Evolutionary conservation across 2,113 vertebrate genomes (phyloP).

Genomic region (Sylvicapra grimmia): DNA sequence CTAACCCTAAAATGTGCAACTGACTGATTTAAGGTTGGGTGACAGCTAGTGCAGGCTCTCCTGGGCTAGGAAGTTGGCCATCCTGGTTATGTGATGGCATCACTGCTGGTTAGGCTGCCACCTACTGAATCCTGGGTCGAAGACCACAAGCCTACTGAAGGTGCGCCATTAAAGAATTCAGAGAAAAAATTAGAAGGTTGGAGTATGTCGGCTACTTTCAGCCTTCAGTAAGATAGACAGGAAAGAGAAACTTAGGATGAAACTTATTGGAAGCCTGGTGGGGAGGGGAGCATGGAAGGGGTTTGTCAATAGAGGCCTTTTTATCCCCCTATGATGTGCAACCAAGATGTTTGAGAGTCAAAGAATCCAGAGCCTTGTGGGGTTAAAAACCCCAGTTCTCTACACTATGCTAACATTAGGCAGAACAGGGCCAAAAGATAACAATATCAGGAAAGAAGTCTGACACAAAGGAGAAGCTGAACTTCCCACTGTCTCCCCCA

Average conservation of each 20-base stretch:
- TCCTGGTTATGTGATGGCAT: not conserved
- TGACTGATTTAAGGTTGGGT: not conserved
- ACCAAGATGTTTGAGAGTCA: not conserved
- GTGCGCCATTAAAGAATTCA: not conserved
- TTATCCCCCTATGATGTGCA: not conserved
- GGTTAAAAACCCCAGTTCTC: not conserved
- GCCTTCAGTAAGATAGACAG: not conserved
- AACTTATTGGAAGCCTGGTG: not conserved
- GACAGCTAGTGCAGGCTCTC: not conserved
- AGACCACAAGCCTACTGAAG: not conserved
- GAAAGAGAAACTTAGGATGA: not conserved
- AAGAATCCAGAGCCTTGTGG: not conserved
- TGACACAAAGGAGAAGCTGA: not conserved
- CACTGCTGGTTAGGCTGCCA: not conserved
- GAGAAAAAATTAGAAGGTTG: not conserved
- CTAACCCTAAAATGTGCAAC: not conserved
- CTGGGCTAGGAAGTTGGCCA: not conserved
- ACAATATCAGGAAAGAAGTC: not conserved
- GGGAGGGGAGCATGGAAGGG: not conserved
- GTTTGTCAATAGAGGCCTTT: not conserved
- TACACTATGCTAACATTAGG: not conserved
- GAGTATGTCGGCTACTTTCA: not conserved
- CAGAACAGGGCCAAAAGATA: not conserved
- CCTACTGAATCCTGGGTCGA: not conserved
- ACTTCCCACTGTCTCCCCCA: not conserved